Evolutionary conservation across 2,888 invertebrate genomes (phyloP).

Genomic region (Automeris io): DNA sequence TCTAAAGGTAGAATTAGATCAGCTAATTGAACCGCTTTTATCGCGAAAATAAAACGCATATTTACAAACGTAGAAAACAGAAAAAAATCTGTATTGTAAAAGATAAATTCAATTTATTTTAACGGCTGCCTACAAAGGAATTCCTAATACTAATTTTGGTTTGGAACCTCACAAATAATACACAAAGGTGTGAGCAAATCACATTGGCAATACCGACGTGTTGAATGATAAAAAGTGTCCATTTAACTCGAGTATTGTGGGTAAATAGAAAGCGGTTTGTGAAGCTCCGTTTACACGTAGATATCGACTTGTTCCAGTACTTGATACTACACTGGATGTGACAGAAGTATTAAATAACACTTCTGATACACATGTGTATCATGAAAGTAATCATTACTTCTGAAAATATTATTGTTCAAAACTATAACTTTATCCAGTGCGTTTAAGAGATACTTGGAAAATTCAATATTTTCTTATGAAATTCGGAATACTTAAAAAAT

Average conservation of each 20-base stretch:
- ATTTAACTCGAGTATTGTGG: slow-evolving; percentile 34
- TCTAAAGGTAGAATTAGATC: neutral
- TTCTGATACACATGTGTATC: too few species aligned
- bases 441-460: too few species aligned
- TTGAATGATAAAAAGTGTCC: slow-evolving; percentile 42
- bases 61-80: too few species aligned
- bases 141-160: neutral
- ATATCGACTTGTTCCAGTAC: neutral
- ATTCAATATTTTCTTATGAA: too few species aligned
- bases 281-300: neutral
- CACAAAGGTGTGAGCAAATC: slow-evolving; percentile 1
- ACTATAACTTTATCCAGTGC: too few species aligned
- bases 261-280: slow-evolving; percentile 24
- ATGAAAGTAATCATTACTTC: too few species aligned
- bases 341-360: too few species aligned
- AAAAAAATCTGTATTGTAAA: too few species aligned
- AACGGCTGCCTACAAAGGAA: neutral
- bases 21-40: neutral
- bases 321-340: too few species aligned
- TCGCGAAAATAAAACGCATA: too few species aligned
- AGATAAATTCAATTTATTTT: neutral
- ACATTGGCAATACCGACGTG: neutral
- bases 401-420: too few species aligned
- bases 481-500: too few species aligned
- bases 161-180: slow-evolving; percentile 1